Conservation (phyloP, 2,888 invertebrate species). For the Euproctis similis region DNA sequence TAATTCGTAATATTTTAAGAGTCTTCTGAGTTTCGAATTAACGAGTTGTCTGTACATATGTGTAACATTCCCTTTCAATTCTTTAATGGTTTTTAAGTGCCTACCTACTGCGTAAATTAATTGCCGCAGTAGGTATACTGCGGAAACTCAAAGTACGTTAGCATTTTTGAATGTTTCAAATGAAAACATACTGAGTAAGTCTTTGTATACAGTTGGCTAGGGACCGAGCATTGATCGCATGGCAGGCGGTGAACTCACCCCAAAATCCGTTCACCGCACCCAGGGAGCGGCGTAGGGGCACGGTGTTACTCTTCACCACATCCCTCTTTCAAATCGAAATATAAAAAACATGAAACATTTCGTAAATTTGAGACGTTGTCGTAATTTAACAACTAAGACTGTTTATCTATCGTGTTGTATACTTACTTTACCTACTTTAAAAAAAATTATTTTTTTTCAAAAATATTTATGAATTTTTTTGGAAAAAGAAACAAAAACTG, state of each 20-base stretch:
- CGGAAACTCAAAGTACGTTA: too few relatives aligned
- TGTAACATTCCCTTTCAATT: too few relatives aligned
- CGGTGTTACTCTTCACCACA: conserved; percentile 38
- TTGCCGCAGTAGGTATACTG: conserved; percentile 31
- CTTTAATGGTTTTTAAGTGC: too few relatives aligned
- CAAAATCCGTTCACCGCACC: conserved; percentile 52
- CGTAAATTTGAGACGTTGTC: conserved; percentile 13
- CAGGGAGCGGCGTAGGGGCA: conserved; percentile 37
- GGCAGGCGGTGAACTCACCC: conserved; percentile 65
- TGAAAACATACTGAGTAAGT: conserved; percentile 42
- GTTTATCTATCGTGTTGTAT: too few relatives aligned
- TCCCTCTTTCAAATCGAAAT: conserved; percentile 42
- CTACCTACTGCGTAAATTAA: too few relatives aligned
- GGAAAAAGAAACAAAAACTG: too few relatives aligned
- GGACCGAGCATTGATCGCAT: conserved; percentile 65
- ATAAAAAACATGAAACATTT: conserved; percentile 22
- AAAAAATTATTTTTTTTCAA: too few relatives aligned
- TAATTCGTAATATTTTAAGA: too few relatives aligned
- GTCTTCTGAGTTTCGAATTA: too few relatives aligned
- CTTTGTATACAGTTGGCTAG: conserved; percentile 45
- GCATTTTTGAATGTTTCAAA: conserved; percentile 36
- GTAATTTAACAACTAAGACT: conserved; percentile 6
- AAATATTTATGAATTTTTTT: too few relatives aligned
- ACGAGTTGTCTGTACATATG: too few relatives aligned
- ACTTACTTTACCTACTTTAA: too few relatives aligned